A percentile compares a stretch with the other conserved stretches of the same genome.
Evolutionary conservation across 2,888 invertebrate genomes (phyloP).

Genomic region (Acanthoscelides obtectus): DNA sequence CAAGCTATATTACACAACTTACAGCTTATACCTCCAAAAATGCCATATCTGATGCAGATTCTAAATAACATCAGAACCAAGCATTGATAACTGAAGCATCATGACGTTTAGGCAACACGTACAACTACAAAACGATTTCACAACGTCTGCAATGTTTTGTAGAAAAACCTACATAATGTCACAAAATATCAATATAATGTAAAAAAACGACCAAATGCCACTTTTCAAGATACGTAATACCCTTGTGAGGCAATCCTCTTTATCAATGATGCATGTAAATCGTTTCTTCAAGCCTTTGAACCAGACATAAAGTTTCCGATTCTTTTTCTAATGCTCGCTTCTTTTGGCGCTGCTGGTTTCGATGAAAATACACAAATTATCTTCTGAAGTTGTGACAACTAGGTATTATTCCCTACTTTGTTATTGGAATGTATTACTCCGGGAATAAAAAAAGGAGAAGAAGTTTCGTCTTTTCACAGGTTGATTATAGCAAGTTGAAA

Average conservation of each 20-base stretch:
- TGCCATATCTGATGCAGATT: too few relatives aligned
- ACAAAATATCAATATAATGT: too few relatives aligned
- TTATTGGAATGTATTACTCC: neutral
- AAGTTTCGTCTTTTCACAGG: neutral
- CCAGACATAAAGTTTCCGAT: neutral
- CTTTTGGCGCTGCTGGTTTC: neutral
- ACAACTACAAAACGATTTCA: too few relatives aligned
- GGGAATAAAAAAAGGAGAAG: neutral
- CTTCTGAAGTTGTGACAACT: neutral
- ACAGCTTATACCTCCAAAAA: too few relatives aligned
- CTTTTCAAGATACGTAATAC: too few relatives aligned
- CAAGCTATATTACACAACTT: too few relatives aligned
- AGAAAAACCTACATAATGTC: too few relatives aligned
- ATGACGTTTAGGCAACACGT: too few relatives aligned
- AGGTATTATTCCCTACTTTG: neutral
- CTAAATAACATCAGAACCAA: too few relatives aligned
- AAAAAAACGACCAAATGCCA: too few relatives aligned
- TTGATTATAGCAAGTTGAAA: neutral
- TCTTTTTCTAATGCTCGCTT: neutral
- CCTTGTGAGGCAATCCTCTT: neutral
- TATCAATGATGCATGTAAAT: neutral
- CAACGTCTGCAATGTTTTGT: too few relatives aligned
- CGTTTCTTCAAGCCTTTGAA: neutral
- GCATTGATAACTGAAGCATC: too few relatives aligned
- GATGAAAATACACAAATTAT: neutral